Evolutionary conservation across 2,797 vertebrate genomes (phyloP).

Genomic region (Phalloptychus januarius): DNA sequence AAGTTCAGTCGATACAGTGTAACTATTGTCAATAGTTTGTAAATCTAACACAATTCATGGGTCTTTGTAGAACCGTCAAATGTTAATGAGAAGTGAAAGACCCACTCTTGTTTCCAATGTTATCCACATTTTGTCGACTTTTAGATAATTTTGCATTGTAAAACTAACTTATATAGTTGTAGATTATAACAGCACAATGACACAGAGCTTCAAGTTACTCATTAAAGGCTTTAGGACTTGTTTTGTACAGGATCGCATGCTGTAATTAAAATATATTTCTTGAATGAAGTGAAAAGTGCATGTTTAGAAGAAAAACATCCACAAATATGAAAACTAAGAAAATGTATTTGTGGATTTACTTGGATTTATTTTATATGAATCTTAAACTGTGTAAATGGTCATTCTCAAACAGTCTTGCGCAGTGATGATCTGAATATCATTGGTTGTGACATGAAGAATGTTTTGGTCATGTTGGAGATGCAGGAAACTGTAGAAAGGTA

Average conservation of each 20-base stretch:
- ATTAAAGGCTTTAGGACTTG: too few species aligned
- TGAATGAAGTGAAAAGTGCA: not conserved
- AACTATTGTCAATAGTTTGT: too few species aligned
- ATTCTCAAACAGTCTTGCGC: conserved; percentile 73
- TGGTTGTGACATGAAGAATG: conserved; percentile 82
- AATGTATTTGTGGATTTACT: not conserved
- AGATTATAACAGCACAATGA: too few species aligned
- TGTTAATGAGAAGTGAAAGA: too few species aligned
- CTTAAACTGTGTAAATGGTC: not conserved
- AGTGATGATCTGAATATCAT: conserved; percentile 59
- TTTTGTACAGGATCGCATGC: not conserved
- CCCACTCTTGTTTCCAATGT: too few species aligned
- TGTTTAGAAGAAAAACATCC: not conserved
- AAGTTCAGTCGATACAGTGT: too few species aligned
- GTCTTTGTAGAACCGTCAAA: too few species aligned
- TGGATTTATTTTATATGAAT: not conserved
- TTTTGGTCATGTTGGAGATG: conserved; percentile 73
- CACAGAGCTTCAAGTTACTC: too few species aligned
- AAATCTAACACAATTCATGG: too few species aligned
- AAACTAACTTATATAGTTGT: too few species aligned
- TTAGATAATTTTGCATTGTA: too few species aligned
- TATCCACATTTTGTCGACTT: too few species aligned
- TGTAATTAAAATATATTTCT: not conserved
- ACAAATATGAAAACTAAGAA: not conserved
- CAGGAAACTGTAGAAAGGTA: conserved; percentile 59